Evolutionary conservation across 2,888 invertebrate genomes (phyloP), one percentile per base, ranked within the genome.

Genomic region (Melanostoma mellinum): DNA sequence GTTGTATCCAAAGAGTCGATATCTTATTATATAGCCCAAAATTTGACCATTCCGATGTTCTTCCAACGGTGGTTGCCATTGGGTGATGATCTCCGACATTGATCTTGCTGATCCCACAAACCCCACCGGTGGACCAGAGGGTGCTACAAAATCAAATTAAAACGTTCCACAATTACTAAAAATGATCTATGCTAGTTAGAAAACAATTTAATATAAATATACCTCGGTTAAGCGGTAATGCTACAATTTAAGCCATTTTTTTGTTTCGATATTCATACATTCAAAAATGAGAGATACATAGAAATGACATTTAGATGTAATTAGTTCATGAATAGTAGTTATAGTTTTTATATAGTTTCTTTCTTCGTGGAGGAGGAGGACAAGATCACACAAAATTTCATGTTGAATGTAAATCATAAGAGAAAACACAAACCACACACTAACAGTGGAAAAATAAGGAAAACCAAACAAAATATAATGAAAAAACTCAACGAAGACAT

Each of bases 11-110:
- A 95, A 96, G 2, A 99, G 93, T 63, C 97, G 94, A 91, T 98
- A 99, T 75, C 97, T 94, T 78, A 99, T 95, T 32, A 97, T 95
- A 89, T 98, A 99, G 20, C 99, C 99, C 9, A 97, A 92, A 86
- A 99, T 96, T 89, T 97, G 96, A 0, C 99, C 99, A 89, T 99
- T 99, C 87, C 97, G 94, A 88, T 98, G 97, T 89, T 98, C 97
- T 88, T 98, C 97, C 6, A 97, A 92, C 0, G 99, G 99, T 35
- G 97, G 97, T 89, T 97, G 97, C 99, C 99, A 99, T 89, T 98
- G 98, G 0, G 98, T 96, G 88, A 98, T 97, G 79, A 99, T 98
- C 91, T 98, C 97, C 0, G 97, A 97, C 8, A 97, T 96, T 9
- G 98, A 97, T 78, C 98, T 93, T 0, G 99, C 97, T 0, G 97